Conservation (phyloP, 2,113 vertebrate genomes). For the Chiloscyllium plagiosum region DNA sequence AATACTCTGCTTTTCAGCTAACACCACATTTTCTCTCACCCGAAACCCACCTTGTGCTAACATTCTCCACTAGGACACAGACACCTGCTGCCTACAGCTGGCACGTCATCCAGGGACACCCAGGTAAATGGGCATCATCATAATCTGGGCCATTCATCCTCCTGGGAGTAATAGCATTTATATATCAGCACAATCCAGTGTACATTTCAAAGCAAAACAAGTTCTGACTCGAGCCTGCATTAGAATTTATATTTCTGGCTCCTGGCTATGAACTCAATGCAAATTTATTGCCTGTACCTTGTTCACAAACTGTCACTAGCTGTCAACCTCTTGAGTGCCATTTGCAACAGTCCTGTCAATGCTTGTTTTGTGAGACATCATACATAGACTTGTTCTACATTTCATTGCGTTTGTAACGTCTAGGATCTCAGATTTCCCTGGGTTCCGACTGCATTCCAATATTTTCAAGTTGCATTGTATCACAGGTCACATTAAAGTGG, state of each 20-base stretch:
- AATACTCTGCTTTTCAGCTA: no score
- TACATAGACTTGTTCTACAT: not conserved
- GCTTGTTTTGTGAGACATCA: not conserved
- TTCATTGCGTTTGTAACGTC: not conserved
- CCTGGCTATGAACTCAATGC: not conserved
- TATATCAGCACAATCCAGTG: not conserved
- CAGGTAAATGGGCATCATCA: not conserved
- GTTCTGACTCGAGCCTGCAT: not conserved
- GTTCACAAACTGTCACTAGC: slow-evolving; percentile 12
- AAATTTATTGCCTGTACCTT: not conserved
- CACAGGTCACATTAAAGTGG: not conserved
- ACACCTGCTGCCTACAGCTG: not conserved
- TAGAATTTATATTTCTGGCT: not conserved
- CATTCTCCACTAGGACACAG: not conserved
- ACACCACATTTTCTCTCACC: not conserved
- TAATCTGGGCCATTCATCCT: not conserved
- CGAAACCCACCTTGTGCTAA: not conserved
- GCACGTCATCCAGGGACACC: not conserved
- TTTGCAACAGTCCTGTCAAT: not conserved
- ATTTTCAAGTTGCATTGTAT: not conserved
- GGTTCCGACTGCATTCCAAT: no score
- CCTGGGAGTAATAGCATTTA: not conserved
- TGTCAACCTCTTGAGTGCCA: not conserved
- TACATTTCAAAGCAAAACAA: not conserved
- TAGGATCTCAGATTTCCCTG: not conserved